Evolutionary conservation across 2,888 invertebrate genomes (phyloP).

Genomic region (Drosophila colorata): DNA sequence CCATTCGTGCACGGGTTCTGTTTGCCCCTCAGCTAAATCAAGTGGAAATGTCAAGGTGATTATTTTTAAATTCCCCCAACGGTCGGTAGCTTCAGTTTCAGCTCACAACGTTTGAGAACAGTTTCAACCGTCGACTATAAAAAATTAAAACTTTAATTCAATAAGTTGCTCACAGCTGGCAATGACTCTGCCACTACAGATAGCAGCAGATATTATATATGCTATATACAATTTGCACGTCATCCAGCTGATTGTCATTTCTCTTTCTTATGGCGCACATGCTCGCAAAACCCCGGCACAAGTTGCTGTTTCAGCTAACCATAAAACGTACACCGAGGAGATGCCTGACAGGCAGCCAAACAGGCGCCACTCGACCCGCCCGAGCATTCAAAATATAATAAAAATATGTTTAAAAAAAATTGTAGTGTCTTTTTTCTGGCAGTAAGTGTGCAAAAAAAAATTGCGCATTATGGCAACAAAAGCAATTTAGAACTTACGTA

Average conservation of each 20-base stretch:
- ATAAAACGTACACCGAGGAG: slow-evolving; percentile 28
- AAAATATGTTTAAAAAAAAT: slow-evolving; percentile 22
- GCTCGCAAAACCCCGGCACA: slow-evolving; percentile 26
- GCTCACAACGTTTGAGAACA: neutral
- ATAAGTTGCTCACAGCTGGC: slow-evolving; percentile 25
- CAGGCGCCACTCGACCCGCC: slow-evolving; percentile 37
- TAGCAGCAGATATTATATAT: neutral
- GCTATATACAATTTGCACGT: slow-evolving; percentile 31
- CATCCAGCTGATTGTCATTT: slow-evolving; percentile 49
- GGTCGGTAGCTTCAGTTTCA: slow-evolving; percentile 4
- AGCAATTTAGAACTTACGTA: neutral
- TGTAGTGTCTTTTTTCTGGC: slow-evolving; percentile 4
- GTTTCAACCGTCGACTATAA: slow-evolving; percentile 2
- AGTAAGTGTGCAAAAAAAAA: slow-evolving; percentile 11
- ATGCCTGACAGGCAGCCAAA: slow-evolving; percentile 32
- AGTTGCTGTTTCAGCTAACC: slow-evolving; percentile 29
- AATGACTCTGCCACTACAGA: slow-evolving; percentile 13
- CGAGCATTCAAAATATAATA: slow-evolving; percentile 24
- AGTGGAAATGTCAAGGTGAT: slow-evolving; percentile 61
- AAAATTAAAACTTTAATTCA: slow-evolving; percentile 40
- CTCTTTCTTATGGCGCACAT: slow-evolving; percentile 16
- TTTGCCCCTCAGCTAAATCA: slow-evolving; percentile 40
- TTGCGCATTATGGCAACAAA: slow-evolving; percentile 16
- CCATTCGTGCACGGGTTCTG: slow-evolving; percentile 8
- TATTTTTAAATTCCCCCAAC: slow-evolving; percentile 32